These are phyloP conservation scores for Oryzias dopingdopingensis DNA, from an alignment of 2,797 vertebrate genomes.

Conservation along the genomic window DNA sequence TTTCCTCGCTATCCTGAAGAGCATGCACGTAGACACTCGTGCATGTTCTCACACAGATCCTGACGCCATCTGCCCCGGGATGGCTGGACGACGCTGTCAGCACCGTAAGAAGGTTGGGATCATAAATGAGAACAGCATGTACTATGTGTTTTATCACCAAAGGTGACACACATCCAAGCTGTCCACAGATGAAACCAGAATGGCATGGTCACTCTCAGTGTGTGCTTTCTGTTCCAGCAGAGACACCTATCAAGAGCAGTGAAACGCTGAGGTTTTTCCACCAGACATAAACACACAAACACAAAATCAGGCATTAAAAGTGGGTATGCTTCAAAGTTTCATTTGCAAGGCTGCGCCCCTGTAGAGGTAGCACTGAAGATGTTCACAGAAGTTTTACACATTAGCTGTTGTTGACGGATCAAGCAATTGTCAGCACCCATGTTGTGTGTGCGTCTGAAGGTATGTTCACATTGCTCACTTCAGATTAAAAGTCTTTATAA, in stretches of 20 bases:
- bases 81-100: conserved; percentile 51
- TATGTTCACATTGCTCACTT: no score
- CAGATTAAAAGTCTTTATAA: no score
- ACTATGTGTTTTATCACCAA: conserved; percentile 70
- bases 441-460: conserved; percentile 42
- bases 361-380: conserved; percentile 81
- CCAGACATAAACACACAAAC: conserved; percentile 84
- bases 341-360: conserved; percentile 49
- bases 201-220: conserved; percentile 50
- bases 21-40: conserved; percentile 9
- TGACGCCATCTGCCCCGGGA: conserved; percentile 68
- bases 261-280: conserved; percentile 65
- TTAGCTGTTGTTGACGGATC: conserved; percentile 83
- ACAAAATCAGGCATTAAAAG: conserved; percentile 77
- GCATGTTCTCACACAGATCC: conserved; percentile 21
- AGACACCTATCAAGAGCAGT: conserved; percentile 66
- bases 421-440: conserved; percentile 77
- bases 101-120: conserved; percentile 58
- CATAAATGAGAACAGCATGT: conserved; percentile 70
- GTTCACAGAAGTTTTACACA: conserved; percentile 82
- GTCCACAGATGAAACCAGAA: conserved; percentile 56
- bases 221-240: conserved; percentile 45
- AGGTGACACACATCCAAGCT: conserved; percentile 63
- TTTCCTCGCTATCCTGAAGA: conserved; percentile 58
- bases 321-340: conserved; percentile 40